These are phyloP conservation scores for Doryteuthis pealeii DNA, from an alignment of 1,140 invertebrate species.

Conservation along the genomic window DNA sequence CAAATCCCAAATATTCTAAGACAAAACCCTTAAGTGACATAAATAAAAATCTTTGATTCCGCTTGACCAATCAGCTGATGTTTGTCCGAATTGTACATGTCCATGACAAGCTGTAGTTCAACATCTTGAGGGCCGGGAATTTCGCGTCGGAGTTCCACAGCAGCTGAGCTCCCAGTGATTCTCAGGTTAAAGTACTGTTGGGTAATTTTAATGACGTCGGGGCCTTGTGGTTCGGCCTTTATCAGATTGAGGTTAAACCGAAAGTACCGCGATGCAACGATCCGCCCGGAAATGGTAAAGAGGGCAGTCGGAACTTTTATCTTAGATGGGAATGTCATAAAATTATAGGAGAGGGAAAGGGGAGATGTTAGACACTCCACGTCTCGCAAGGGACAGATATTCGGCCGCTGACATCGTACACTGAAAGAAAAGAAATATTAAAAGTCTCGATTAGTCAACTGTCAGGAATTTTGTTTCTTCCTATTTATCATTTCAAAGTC, in stretches of 20 bases:
- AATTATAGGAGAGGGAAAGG: constrained; percentile 85
- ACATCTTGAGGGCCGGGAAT: constrained; percentile 87
- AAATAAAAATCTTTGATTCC: constrained; percentile 80
- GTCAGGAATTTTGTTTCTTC: no score
- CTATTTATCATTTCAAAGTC: no score
- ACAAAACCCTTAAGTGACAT: constrained; percentile 62
- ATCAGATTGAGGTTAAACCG: constrained; percentile 75
- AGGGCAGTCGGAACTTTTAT: constrained; percentile 75
- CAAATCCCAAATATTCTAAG: no score
- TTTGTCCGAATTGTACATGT: constrained; percentile 57
- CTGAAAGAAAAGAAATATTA: constrained; percentile 68
- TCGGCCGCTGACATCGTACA: constrained; percentile 70
- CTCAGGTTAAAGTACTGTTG: constrained; percentile 43
- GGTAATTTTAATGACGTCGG: constrained; percentile 35
- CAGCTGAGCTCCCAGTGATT: constrained; percentile 66
- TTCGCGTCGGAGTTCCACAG: constrained; percentile 71
- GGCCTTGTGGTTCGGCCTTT: constrained; percentile 32
- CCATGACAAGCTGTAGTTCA: constrained; percentile 81
- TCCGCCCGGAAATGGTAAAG: constrained; percentile 82
- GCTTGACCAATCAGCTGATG: constrained; percentile 74
- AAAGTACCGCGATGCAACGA: constrained; percentile 68
- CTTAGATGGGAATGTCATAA: constrained; percentile 84
- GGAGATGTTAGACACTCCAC: constrained; percentile 74
- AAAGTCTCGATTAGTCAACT: constrained; percentile 13
- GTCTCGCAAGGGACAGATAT: constrained; percentile 72